Evolutionary conservation across 1,140 invertebrate species (phyloP), one percentile per base, ranked within the genome.

Genomic region (Trachelipus rathkii): DNA sequence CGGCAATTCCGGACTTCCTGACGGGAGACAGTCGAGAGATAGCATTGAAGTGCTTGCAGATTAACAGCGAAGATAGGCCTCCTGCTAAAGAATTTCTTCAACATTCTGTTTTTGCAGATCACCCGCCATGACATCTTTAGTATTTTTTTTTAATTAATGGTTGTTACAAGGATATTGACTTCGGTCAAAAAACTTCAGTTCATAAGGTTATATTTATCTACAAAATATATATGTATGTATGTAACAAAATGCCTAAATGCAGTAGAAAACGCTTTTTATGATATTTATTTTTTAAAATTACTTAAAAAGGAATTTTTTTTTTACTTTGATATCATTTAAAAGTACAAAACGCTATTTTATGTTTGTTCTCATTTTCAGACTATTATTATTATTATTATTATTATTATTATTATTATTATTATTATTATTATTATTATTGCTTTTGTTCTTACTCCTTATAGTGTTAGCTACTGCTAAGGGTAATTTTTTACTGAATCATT

Each of bases 61-160:
- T 84, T 50, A 83, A 84, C 9, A 84, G 85, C 43, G 84, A 84
- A 73, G 79, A 85, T 46, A 79, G 86, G 23, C 86, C 85, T 0
- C 72, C 84, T n/a, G 85, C 85, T 15, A 86, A 86, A 78, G 85
- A 87, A 72, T 82, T 87, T 9, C 82, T 86, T 8, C 76, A 84
- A 24, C 86, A 87, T 78, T 84, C 85, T 7, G 82, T 85, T n/a
- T 86, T 87, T 76, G 69, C 72, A 13, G 77, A 72, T 15, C 45
- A 79, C 21, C 78, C 77, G 19, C 77, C 77, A 15, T 78, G 77
- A 78, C 53, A 24, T 13, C 66, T 46, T 19, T 43, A 13, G 19
- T 60, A 19, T 60, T 60, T 60, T 60, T 60, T 4, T 60, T 3
- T 15, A 50, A 13, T 60, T 60, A 8, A 60, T 15, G 19, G 50